Percentiles rank a stretch among this genome's conserved stretches.
Evolutionary conservation across 2,113 vertebrate species (phyloP).

Genomic region (Leucoraja erinaceus): DNA sequence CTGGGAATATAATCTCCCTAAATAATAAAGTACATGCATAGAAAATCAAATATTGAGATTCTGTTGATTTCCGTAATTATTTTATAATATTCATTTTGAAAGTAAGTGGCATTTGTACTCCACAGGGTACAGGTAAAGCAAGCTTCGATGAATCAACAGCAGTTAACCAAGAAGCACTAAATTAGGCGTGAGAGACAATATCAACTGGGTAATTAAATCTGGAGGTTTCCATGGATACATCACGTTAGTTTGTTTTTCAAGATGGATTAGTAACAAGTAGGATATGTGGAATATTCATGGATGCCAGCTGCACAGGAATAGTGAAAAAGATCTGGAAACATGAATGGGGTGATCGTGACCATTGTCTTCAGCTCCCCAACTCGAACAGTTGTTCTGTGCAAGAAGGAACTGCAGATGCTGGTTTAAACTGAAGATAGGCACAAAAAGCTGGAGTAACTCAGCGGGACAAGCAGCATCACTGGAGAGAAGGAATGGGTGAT

Average conservation of each 20-base stretch:
- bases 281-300: not conserved
- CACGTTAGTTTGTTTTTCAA: slow-evolving; percentile 4
- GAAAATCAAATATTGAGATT: not conserved
- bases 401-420: no score
- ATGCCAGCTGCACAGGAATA: not conserved
- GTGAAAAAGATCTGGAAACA: not conserved
- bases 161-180: slow-evolving; percentile 27
- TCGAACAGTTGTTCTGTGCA: not conserved
- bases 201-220: slow-evolving; percentile 29
- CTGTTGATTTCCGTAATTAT: not conserved
- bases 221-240: slow-evolving; percentile 22
- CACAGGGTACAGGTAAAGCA: not conserved
- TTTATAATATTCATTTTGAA: slow-evolving; percentile 24
- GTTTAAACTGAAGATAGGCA: no score
- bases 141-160: not conserved
- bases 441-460: no score
- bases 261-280: slow-evolving; percentile 1
- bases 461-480: no score
- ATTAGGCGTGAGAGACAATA: slow-evolving; percentile 29
- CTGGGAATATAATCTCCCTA: not conserved
- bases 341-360: no score
- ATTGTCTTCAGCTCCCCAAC: not conserved
- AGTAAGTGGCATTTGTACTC: not conserved
- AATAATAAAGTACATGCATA: slow-evolving; percentile 11
- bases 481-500: no score